Conservation (phyloP, 2,797 vertebrate species). For the Cuculus canorus region DNA sequence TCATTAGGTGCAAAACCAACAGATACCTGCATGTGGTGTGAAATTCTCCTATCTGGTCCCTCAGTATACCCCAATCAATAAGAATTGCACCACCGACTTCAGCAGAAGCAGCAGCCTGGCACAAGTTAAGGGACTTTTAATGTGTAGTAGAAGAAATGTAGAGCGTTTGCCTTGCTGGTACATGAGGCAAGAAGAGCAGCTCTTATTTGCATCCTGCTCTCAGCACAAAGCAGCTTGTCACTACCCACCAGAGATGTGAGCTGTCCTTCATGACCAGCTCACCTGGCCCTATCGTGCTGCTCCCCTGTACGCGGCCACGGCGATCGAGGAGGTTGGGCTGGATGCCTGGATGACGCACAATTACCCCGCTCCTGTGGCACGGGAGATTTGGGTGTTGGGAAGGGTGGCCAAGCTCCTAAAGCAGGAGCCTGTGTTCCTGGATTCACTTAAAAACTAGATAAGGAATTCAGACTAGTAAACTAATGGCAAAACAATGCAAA, state of each 20-base stretch:
- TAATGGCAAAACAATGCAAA: background rate
- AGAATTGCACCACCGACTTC: background rate
- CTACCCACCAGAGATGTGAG: background rate
- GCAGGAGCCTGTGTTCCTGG: background rate
- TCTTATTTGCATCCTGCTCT: background rate
- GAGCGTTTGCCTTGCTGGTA: background rate
- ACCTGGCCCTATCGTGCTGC: background rate
- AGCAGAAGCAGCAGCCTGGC: background rate
- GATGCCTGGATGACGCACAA: background rate
- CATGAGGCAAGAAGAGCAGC: background rate
- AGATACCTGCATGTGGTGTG: background rate
- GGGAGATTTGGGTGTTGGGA: rapidly evolving
- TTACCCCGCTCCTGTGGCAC: background rate
- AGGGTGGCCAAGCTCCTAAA: background rate
- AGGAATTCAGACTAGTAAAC: background rate
- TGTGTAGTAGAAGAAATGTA: background rate
- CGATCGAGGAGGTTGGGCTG: background rate
- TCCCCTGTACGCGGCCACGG: background rate
- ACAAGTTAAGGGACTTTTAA: background rate
- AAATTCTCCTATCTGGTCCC: background rate
- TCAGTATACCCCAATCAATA: background rate
- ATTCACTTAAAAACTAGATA: background rate
- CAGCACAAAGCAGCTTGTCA: background rate
- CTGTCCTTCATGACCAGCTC: background rate
- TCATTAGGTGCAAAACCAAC: background rate